phyloP scores from a whole-genome alignment of 2,113 vertebrate genomes.

The Pterocles gutturalis region DNA sequence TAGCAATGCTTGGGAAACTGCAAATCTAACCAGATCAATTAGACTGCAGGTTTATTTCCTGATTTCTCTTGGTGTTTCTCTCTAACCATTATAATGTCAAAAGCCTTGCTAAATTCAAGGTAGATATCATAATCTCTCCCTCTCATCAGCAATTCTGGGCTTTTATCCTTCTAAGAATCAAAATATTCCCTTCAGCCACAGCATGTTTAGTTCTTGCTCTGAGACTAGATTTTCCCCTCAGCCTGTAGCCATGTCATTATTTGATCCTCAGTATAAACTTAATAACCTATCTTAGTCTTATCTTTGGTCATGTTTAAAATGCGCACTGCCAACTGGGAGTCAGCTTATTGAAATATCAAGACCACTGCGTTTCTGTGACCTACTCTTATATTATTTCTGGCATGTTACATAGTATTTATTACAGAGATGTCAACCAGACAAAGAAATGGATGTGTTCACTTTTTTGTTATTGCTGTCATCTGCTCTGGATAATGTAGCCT shows the following conservation, averaged over 20 bases:
- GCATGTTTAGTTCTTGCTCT: background rate
- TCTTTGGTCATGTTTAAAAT: background rate
- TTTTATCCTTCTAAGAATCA: conserved; percentile 12
- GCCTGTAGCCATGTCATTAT: background rate
- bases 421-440: background rate
- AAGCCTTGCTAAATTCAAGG: background rate
- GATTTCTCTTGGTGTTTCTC: background rate
- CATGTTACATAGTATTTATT: background rate
- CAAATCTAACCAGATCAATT: background rate
- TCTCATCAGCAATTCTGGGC: background rate
- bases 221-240: background rate
- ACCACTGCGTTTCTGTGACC: background rate
- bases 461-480: background rate
- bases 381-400: background rate
- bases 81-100: background rate
- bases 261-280: background rate
- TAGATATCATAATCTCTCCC: background rate
- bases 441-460: background rate
- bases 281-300: background rate
- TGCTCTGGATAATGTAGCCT: background rate
- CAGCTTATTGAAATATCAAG: background rate
- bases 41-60: background rate
- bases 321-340: background rate
- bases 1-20: background rate
- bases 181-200: conserved; percentile 11